A percentile compares a stretch with the other conserved stretches of the same genome.
phyloP scores from a whole-genome alignment of 2,888 invertebrate genomes.

The Cryptosula pallasiana region DNA sequence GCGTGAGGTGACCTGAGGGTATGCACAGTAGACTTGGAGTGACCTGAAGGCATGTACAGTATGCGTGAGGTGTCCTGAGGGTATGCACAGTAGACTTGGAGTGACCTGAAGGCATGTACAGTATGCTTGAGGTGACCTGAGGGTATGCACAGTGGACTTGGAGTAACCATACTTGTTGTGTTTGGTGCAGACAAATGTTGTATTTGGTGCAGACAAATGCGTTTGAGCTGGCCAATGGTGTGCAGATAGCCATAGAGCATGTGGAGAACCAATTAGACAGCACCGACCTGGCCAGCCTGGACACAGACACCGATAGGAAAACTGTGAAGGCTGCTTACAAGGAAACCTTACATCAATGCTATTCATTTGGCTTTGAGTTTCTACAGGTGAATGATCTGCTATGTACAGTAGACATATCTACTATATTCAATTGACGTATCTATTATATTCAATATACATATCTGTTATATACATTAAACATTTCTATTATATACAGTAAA shows the following conservation, averaged over 20 bases:
- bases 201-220: conserved; percentile 15
- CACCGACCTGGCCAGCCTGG: conserved; percentile 56
- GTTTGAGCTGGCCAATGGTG: conserved; percentile 11
- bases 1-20: too few species aligned
- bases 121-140: too few species aligned
- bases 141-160: too few species aligned
- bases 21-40: too few species aligned
- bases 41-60: too few species aligned
- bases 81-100: too few species aligned
- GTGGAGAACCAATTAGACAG: conserved; percentile 60
- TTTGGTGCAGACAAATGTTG: too few species aligned
- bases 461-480: not conserved
- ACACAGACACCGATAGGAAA: conserved; percentile 59
- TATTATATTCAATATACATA: not conserved
- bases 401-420: not conserved
- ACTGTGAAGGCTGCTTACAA: conserved; percentile 64
- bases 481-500: too few species aligned
- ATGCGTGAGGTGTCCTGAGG: too few species aligned
- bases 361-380: conserved; percentile 79
- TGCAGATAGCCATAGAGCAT: conserved; percentile 56
- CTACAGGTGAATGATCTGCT: conserved; percentile 19
- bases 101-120: too few species aligned
- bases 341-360: conserved; percentile 78
- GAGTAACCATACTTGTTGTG: too few species aligned
- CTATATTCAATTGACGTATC: not conserved